Evolutionary conservation across 2,113 vertebrate species (phyloP), one percentile per base, ranked within the genome.

Genomic region (Corythoichthys intestinalis): DNA sequence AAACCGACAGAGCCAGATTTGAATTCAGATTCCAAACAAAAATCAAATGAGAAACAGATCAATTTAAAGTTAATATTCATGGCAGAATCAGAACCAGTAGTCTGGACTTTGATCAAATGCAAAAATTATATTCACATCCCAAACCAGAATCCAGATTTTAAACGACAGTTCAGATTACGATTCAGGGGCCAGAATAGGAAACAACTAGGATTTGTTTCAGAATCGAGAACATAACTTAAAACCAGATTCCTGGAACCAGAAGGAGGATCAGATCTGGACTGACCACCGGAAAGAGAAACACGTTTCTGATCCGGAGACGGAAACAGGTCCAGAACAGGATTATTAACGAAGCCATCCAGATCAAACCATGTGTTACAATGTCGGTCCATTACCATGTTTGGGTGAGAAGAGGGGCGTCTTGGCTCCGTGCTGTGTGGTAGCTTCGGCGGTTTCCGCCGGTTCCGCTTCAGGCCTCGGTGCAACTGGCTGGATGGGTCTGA

Each of bases 401-500:
- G 95, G 92, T 61, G 95, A 94, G 80, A 96, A 95, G 0, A 94
- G 77, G 0, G 93, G 92, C 0, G 92, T 91, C 85, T 92, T 94
- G 71, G 10, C 12, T 37, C 93, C 88, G 56, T 88, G 87, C 20
- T 80, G 79, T 0, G 87, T 78, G 1, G 86, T 71, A 46, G 56
- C 2, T 58, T 58, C 50, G 1, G 86, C 71, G 46, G 28, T 1
- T 37, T 58, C 50, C n/a, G 50, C 6, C 17, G 79, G 89, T 73
- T 96, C 93, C 0, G 92, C 90, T 76, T 96, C 94, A 0, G 95
- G 92, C 17, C 93, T 86, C 1, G 95, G 94, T 1, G 94, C 93
- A 47, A 96, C 94, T 6, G 92, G 83, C 7, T 96, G 94, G 13
- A 98, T 78, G 0, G 95, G 94, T 41, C 93, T 84, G 52, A 90